These are phyloP conservation scores for Lerema accius DNA, from an alignment of 1,140 invertebrate species.

Conservation along the genomic window DNA sequence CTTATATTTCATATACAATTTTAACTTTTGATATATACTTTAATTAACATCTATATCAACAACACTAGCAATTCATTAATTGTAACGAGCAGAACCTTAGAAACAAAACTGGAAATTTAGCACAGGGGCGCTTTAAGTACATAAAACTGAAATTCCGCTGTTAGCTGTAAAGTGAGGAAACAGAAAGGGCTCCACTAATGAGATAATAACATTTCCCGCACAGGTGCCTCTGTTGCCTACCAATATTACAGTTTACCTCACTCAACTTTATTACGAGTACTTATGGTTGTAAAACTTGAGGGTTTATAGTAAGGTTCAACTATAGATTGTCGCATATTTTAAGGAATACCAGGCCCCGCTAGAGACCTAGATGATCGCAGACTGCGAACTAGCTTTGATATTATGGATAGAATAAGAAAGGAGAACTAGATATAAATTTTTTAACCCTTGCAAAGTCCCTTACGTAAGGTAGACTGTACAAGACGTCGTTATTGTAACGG, in stretches of 20 bases:
- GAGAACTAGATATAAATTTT: too few relatives aligned
- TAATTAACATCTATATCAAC: too few relatives aligned
- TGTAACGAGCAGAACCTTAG: slow-evolving; percentile 15
- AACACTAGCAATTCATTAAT: too few relatives aligned
- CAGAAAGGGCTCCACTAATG: slow-evolving; percentile 56
- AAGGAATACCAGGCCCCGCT: too few relatives aligned
- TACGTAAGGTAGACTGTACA: too few relatives aligned
- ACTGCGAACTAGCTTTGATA: too few relatives aligned
- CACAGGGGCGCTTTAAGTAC: slow-evolving; percentile 17
- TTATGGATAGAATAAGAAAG: too few relatives aligned
- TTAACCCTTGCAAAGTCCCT: too few relatives aligned
- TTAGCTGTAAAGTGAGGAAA: slow-evolving; percentile 60
- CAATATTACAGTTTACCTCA: slow-evolving; percentile 43
- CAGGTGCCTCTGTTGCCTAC: slow-evolving; percentile 49
- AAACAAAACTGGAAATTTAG: slow-evolving; percentile 29
- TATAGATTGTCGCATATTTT: neutral
- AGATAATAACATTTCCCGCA: slow-evolving; percentile 63
- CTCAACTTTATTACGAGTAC: slow-evolving; percentile 30
- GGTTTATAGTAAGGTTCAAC: slow-evolving; percentile 6
- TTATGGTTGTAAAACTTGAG: slow-evolving; percentile 17
- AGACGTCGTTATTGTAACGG: too few relatives aligned
- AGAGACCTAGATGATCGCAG: too few relatives aligned
- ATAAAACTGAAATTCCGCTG: slow-evolving; percentile 64
- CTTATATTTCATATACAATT: too few relatives aligned
- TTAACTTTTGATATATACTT: too few relatives aligned